Evolutionary conservation across 2,888 invertebrate species (phyloP).

Genomic region (Drosophila greeni): DNA sequence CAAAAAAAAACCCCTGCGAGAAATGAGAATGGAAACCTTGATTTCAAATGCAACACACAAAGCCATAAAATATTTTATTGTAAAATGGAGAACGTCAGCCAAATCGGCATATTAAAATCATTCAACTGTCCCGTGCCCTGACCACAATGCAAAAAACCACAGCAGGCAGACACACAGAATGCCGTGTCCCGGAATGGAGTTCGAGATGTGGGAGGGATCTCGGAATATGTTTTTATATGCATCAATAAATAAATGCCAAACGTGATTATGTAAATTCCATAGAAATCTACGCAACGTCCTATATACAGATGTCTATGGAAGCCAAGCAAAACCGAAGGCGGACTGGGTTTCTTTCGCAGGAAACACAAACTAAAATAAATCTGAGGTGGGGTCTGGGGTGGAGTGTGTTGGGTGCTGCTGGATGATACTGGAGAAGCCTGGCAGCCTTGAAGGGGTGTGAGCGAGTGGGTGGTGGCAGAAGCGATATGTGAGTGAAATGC

Average conservation of each 20-base stretch:
- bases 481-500: constrained; percentile 42
- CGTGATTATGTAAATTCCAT: constrained; percentile 72
- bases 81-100: constrained; percentile 43
- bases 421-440: constrained; percentile 9
- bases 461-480: constrained; percentile 2
- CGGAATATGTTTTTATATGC: constrained; percentile 58
- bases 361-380: constrained; percentile 44
- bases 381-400: constrained; percentile 2
- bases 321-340: constrained; percentile 35
- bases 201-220: constrained; percentile 16
- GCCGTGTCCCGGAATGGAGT: background rate
- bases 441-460: constrained; percentile 27
- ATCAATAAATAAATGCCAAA: constrained; percentile 72
- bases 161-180: constrained; percentile 26
- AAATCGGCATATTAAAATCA: constrained; percentile 57
- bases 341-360: constrained; percentile 28
- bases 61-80: constrained; percentile 65
- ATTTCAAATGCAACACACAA: constrained; percentile 64
- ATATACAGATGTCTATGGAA: constrained; percentile 36
- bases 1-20: background rate
- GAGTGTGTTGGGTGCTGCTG: background rate
- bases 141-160: constrained; percentile 39
- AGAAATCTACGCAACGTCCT: constrained; percentile 51
- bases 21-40: constrained; percentile 35
- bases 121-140: constrained; percentile 55